phyloP scores from a whole-genome alignment of 2,113 vertebrate species.

The Pithys albifrons region DNA sequence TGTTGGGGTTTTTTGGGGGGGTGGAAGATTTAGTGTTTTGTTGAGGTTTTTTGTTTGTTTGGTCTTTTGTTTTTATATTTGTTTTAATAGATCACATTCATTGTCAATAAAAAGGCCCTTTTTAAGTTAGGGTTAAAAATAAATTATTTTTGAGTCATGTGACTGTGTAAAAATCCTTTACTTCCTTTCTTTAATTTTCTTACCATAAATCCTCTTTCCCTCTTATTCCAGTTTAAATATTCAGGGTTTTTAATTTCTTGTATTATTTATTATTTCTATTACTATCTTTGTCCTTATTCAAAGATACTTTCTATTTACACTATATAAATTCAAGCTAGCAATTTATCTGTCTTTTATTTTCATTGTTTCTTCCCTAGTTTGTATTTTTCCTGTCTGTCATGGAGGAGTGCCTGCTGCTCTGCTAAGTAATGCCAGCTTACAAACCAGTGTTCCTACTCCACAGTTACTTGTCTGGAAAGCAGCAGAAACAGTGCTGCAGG shows the following conservation, averaged over 20 bases:
- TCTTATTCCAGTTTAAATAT: not conserved
- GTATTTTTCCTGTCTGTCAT: not conserved
- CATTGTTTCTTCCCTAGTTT: not conserved
- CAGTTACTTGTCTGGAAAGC: constrained; percentile 4
- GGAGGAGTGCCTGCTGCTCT: not conserved
- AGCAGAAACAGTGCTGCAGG: constrained; percentile 43
- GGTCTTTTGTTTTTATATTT: not conserved
- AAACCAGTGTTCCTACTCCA: not conserved
- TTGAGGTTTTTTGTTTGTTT: not conserved
- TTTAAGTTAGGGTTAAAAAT: not conserved
- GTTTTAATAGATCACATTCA: not conserved
- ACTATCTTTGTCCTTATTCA: not conserved
- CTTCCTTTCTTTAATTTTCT: not conserved
- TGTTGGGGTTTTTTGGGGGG: not conserved
- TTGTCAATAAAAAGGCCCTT: not conserved
- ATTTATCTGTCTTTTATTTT: not conserved
- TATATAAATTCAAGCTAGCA: not conserved
- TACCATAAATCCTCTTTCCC: not conserved
- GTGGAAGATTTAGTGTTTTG: not conserved
- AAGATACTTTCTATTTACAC: not conserved
- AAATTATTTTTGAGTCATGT: not conserved
- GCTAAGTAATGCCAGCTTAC: constrained; percentile 4
- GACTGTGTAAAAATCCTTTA: not conserved
- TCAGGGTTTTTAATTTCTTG: not conserved
- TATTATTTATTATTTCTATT: not conserved